phyloP scores from a whole-genome alignment of 1,140 invertebrate genomes.

The Lucilia sericata region DNA sequence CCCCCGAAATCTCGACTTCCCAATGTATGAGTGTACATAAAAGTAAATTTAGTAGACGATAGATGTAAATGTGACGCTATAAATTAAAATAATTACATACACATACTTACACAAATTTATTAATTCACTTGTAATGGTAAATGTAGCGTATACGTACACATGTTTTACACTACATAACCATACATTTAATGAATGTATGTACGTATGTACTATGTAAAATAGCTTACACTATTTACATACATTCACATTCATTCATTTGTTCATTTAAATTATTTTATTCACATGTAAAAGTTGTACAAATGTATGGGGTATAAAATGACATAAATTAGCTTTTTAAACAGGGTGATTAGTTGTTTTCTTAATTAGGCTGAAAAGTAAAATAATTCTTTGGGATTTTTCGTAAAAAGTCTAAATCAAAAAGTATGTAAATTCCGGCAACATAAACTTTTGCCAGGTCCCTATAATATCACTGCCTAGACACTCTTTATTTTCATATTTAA shows the following conservation, averaged over 20 bases:
- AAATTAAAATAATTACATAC: slow-evolving; percentile 45
- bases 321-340: slow-evolving; percentile 41
- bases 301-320: slow-evolving; percentile 13
- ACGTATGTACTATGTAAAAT: background rate
- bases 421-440: too few relatives aligned
- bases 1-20: too few relatives aligned
- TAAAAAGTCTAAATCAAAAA: too few relatives aligned
- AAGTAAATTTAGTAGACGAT: background rate
- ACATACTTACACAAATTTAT: slow-evolving; percentile 12
- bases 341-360: background rate
- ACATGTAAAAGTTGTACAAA: background rate
- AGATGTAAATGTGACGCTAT: slow-evolving; percentile 45
- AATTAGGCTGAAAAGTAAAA: too few relatives aligned
- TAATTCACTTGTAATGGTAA: slow-evolving; percentile 30
- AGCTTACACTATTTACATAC: slow-evolving; percentile 17
- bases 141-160: slow-evolving; percentile 7
- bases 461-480: background rate
- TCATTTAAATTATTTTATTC: slow-evolving; percentile 21
- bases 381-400: too few relatives aligned
- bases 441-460: too few relatives aligned
- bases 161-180: background rate
- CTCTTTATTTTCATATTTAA: too few relatives aligned
- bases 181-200: background rate
- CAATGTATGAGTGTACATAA: background rate
- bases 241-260: slow-evolving; percentile 3